These are phyloP conservation scores for Borostomias antarcticus DNA, from an alignment of 2,797 vertebrate species.

Conservation along the genomic window DNA sequence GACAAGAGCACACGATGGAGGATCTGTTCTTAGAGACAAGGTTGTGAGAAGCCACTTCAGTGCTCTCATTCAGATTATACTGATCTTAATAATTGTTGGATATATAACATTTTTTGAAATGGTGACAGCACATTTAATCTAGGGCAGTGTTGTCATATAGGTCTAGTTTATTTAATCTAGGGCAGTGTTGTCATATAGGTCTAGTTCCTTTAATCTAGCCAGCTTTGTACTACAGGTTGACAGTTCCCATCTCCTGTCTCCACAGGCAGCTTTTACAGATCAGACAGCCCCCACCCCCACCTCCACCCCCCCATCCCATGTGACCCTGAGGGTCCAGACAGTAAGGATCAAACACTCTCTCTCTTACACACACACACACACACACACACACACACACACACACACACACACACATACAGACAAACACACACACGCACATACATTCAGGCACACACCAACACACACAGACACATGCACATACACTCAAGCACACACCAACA, in stretches of 20 bases:
- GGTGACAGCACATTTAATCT: too few species aligned
- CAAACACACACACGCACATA: background rate
- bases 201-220: background rate
- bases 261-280: slow-evolving; percentile 43
- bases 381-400: slow-evolving; percentile 2
- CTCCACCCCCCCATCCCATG: slow-evolving; percentile 21
- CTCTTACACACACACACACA: slow-evolving; percentile 18
- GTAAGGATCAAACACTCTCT: slow-evolving; percentile 15
- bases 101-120: too few species aligned
- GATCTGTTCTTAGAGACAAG: too few species aligned
- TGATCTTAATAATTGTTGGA: too few species aligned
- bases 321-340: slow-evolving; percentile 54
- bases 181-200: too few species aligned
- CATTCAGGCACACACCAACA: slow-evolving; percentile 23
- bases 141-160: too few species aligned
- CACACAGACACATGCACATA: slow-evolving; percentile 1
- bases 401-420: background rate
- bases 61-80: too few species aligned
- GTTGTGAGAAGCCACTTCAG: too few species aligned
- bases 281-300: slow-evolving; percentile 44
- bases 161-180: too few species aligned
- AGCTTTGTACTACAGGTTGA: slow-evolving; percentile 1
- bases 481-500: background rate
- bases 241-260: slow-evolving; percentile 32
- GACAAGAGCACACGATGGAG: too few species aligned